These are phyloP conservation scores for Aurelia sp. DNA, from an alignment of 30 jellyfish, hydroid and myxozoan species.

Conservation along the genomic window DNA sequence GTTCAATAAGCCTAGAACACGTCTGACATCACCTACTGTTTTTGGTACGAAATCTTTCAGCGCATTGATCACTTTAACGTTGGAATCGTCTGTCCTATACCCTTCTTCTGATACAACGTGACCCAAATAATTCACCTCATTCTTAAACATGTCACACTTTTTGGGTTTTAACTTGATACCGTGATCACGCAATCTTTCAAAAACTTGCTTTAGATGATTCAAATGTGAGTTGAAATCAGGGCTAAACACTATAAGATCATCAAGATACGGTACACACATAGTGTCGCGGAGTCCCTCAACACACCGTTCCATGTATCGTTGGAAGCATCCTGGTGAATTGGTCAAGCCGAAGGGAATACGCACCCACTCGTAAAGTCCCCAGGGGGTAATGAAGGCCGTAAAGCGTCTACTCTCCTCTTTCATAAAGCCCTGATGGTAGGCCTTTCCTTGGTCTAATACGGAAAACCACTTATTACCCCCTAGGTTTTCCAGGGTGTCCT, in stretches of 20 bases:
- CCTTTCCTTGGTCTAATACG: too few species aligned
- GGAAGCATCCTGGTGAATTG: constrained; percentile 24
- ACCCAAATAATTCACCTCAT: constrained; percentile 25
- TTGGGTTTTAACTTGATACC: background rate
- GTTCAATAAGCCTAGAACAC: constrained; percentile 9
- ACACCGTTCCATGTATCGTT: constrained; percentile 23
- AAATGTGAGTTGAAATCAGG: background rate
- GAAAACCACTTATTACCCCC: too few species aligned
- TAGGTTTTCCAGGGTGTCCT: too few species aligned
- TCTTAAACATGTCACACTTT: background rate
- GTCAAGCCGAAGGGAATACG: background rate
- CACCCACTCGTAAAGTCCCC: too few species aligned
- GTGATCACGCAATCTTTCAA: background rate
- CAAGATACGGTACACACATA: constrained; percentile 15
- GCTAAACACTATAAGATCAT: constrained; percentile 19
- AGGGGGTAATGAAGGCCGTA: too few species aligned
- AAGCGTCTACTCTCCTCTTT: too few species aligned
- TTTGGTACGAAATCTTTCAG: constrained; percentile 12
- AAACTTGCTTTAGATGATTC: background rate
- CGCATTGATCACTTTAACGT: constrained; percentile 1
- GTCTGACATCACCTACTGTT: constrained; percentile 32
- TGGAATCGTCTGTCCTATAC: constrained; percentile 5
- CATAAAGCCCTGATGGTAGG: too few species aligned
- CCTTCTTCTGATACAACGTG: constrained; percentile 26
- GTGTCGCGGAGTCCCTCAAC: constrained; percentile 34